phyloP scores from a whole-genome alignment of 1,140 invertebrate genomes.

The Meloidogyne exigua region DNA sequence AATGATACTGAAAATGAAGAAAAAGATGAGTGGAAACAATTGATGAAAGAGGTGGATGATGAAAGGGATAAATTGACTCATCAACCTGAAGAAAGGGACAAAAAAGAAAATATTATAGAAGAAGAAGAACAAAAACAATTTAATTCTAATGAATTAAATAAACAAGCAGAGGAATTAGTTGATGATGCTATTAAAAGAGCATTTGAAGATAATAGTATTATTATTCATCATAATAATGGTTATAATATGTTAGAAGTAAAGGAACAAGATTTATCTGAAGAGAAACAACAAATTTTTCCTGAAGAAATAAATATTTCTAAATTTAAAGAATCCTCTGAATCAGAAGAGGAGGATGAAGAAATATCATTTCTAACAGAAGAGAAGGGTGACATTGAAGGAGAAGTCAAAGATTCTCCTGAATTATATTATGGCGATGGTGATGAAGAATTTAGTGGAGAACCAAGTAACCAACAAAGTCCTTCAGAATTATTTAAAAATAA shows the following conservation, averaged over 20 bases:
- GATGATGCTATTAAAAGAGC: not conserved
- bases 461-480: not conserved
- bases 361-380: not conserved
- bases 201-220: not conserved
- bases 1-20: not conserved
- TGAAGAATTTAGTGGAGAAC: conserved; percentile 10
- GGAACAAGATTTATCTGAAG: not conserved
- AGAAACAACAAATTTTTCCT: not conserved
- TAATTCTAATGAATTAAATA: not conserved
- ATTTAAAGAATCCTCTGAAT: conserved; percentile 2
- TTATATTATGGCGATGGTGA: conserved; percentile 4
- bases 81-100: not conserved
- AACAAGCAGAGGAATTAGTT: not conserved
- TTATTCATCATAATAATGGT: not conserved
- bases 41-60: not conserved
- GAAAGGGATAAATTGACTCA: not conserved
- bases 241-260: not conserved
- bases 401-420: not conserved
- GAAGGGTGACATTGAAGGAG: not conserved
- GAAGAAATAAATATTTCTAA: not conserved
- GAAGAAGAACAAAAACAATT: too few relatives aligned
- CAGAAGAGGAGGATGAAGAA: conserved; percentile 4
- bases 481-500: not conserved
- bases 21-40: not conserved
- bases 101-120: not conserved